These are phyloP conservation scores for Myopa tessellatipennis DNA, from an alignment of 2,888 invertebrate species.

Conservation along the genomic window DNA sequence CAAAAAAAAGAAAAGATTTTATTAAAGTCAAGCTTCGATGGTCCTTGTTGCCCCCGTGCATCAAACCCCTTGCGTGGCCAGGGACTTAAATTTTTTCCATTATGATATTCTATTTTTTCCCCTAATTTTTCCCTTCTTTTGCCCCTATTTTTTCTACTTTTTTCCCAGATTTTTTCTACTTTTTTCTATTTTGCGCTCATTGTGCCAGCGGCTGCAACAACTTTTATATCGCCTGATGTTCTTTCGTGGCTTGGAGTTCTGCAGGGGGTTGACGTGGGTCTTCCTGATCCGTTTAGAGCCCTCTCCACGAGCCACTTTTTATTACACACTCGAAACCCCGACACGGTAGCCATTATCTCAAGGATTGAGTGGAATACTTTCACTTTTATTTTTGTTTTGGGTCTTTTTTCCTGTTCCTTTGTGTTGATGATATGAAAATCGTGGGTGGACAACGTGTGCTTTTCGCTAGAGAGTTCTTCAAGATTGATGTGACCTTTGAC, in stretches of 20 bases:
- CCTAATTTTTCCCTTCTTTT: background rate
- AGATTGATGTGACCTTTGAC: constrained; percentile 64
- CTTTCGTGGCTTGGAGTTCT: background rate
- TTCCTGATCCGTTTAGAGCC: background rate
- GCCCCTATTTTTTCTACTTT: background rate
- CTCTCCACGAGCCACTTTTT: too few relatives aligned
- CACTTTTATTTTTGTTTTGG: constrained; percentile 1
- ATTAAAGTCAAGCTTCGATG: background rate
- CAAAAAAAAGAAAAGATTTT: background rate
- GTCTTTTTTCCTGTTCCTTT: background rate
- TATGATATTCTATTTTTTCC: background rate
- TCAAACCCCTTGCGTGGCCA: background rate
- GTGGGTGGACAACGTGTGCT: constrained; percentile 40
- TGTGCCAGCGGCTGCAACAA: constrained; percentile 18
- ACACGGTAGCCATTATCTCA: too few relatives aligned
- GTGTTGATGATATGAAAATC: constrained; percentile 34
- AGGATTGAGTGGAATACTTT: too few relatives aligned
- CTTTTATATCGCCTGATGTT: constrained; percentile 25
- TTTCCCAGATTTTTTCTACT: constrained; percentile 1
- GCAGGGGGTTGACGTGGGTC: background rate
- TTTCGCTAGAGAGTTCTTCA: constrained; percentile 27
- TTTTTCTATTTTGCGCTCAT: background rate
- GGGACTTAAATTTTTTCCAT: constrained; percentile 7
- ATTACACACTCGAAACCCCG: too few relatives aligned
- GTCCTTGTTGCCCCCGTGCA: background rate